Base-by-base conservation (phyloP, 1,140 invertebrate species). In the Panagrolaimus sp. region DNA sequence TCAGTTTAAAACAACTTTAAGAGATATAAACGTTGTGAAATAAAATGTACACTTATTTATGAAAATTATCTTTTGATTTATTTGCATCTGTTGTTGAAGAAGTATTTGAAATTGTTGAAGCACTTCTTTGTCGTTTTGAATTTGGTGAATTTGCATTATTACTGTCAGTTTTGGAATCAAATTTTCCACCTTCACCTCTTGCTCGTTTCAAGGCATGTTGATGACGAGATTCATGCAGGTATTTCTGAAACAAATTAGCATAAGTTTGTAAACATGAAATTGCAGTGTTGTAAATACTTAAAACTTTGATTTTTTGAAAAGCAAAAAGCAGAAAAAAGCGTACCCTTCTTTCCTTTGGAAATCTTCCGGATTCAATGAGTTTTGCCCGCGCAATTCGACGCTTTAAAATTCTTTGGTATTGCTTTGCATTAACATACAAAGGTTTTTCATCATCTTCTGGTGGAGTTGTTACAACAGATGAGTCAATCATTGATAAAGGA, bases 391-490 rank as follows among this genome's bases (percentile, higher is more conserved):
- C 93, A 79, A 93, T 91, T 66, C 93, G 85, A 71, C 93, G 85
- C 83, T 94, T 93, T 8, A 96, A 85, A 79, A 96, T 96, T 44
- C 76, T 87, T 80, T 92, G 91, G 84, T 96, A 96, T 82, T 98
- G 96, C 83, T 95, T 94, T n/a, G 94, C 94, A 87, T 98, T 98
- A 0, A 98, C 96, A 85, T 97, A 98, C 6, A 98, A 84, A 1
- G 93, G 21, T n/a, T 58, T 58, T 21, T 17, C 14, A 12, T 9
- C 52, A 1, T 58, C 52, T 5, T 14, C 52, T 38, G 32, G 52
- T 28, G 52, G 52, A 58, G 52, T 58, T 58, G 48, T 52, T 21
- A 15, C 7, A 0, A 26, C 7, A 8, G 15, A 8, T 24, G 52
- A n/a, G 14, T 17, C n/a, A 26, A 21, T 28, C 15, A 58, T 24